A percentile compares a stretch with the other conserved stretches of the same genome.
phyloP scores from a whole-genome alignment of 2,113 vertebrate species.

The Butorides virescens region DNA sequence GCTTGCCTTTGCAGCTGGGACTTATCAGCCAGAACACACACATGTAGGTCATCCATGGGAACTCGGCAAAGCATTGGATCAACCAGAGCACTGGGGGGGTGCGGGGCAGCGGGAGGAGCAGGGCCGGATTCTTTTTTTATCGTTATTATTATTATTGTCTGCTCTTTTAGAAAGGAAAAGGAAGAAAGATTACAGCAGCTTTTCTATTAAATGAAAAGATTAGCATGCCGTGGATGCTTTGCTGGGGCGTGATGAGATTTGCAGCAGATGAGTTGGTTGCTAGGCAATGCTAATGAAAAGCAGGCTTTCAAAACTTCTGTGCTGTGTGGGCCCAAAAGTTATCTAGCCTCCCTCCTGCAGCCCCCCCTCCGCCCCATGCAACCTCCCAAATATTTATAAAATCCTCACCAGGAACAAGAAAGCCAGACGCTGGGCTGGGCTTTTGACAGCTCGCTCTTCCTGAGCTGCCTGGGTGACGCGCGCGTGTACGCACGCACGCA shows the following conservation, averaged over 20 bases:
- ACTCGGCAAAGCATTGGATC: slow-evolving; percentile 19
- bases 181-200: slow-evolving; percentile 68
- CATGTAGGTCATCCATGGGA: slow-evolving; percentile 60
- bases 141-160: slow-evolving; percentile 46
- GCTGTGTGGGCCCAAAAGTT: slow-evolving; percentile 50
- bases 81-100: neutral
- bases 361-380: neutral
- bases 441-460: slow-evolving; percentile 40
- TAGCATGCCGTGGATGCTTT: slow-evolving; percentile 63
- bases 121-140: slow-evolving; percentile 15
- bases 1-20: slow-evolving; percentile 48
- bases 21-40: slow-evolving; percentile 62
- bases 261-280: slow-evolving; percentile 74
- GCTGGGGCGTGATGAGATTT: slow-evolving; percentile 74
- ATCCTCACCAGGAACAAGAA: slow-evolving; percentile 68
- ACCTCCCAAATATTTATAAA: slow-evolving; percentile 69
- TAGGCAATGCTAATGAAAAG: slow-evolving; percentile 75
- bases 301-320: slow-evolving; percentile 67
- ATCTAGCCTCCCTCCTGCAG: slow-evolving; percentile 41
- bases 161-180: slow-evolving; percentile 50
- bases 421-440: slow-evolving; percentile 11
- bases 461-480: slow-evolving; percentile 4
- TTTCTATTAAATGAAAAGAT: slow-evolving; percentile 65
- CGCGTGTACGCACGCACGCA: neutral
- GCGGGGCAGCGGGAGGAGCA: neutral